A percentile compares a stretch with the other conserved stretches of the same genome.
These are phyloP conservation scores for Gonatopus flavifemur DNA, from an alignment of 1,140 invertebrate species.

Conservation along the genomic window DNA sequence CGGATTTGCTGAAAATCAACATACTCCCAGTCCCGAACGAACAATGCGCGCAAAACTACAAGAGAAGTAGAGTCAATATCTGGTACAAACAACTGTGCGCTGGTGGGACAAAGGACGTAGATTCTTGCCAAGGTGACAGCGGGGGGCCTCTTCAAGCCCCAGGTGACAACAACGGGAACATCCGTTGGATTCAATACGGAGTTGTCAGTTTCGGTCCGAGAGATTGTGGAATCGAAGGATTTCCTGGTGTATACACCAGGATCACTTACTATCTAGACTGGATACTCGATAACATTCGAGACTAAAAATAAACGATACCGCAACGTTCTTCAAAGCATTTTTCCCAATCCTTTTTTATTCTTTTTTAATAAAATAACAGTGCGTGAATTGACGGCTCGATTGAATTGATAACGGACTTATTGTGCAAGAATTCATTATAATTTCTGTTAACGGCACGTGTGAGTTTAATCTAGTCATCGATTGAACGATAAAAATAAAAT, in stretches of 20 bases:
- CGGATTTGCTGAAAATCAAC: slow-evolving; percentile 58
- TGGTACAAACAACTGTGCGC: slow-evolving; percentile 63
- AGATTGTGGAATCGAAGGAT: slow-evolving; percentile 57
- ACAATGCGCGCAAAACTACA: slow-evolving; percentile 54
- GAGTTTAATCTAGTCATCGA: too few species aligned
- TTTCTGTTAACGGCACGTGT: too few species aligned
- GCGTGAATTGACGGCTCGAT: too few species aligned
- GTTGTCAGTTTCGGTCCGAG: slow-evolving; percentile 60
- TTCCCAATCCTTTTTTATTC: too few species aligned
- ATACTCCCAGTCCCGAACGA: slow-evolving; percentile 52
- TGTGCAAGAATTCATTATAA: too few species aligned
- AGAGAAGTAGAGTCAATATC: slow-evolving; percentile 38
- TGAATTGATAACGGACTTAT: too few species aligned
- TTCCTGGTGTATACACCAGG: slow-evolving; percentile 67
- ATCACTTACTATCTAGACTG: slow-evolving; percentile 66
- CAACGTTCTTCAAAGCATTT: too few species aligned
- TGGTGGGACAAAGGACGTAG: slow-evolving; percentile 57
- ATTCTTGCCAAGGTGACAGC: slow-evolving; percentile 56
- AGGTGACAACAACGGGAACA: slow-evolving; percentile 28
- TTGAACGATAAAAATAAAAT: too few species aligned
- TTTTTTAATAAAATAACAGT: too few species aligned
- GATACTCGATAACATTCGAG: slow-evolving; percentile 62
- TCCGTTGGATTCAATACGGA: slow-evolving; percentile 53
- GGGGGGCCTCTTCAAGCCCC: slow-evolving; percentile 58
- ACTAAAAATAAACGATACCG: too few species aligned